A percentile compares a stretch with the other conserved stretches of the same genome.
phyloP scores from a whole-genome alignment of 2,797 vertebrate genomes.

The Leuciscus waleckii region DNA sequence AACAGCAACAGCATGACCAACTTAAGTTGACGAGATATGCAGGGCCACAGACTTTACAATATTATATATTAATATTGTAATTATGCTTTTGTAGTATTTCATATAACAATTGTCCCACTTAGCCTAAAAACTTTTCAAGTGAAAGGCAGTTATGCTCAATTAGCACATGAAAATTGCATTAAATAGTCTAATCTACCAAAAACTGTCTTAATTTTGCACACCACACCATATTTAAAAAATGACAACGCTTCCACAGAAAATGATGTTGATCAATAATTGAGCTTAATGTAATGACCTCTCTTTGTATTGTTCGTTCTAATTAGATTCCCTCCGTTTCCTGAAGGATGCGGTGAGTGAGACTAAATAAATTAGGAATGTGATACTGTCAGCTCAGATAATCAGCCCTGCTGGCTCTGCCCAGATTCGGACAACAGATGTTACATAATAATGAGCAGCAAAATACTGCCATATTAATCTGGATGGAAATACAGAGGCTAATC shows the following conservation, averaged over 20 bases:
- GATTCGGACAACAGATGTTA: background rate
- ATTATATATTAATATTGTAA: background rate
- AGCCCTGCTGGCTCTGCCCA: slow-evolving; percentile 12
- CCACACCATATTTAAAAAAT: background rate
- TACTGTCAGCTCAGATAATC: slow-evolving; percentile 38
- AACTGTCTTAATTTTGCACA: background rate
- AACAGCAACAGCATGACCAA: background rate
- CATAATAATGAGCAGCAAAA: background rate
- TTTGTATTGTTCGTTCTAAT: slow-evolving; percentile 12
- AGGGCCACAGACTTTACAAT: background rate
- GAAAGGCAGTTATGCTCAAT: background rate
- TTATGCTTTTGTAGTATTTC: background rate
- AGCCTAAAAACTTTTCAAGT: background rate
- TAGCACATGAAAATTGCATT: background rate
- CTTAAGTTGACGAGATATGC: too few species aligned
- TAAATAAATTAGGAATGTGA: slow-evolving; percentile 39
- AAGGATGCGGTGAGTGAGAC: slow-evolving; percentile 22
- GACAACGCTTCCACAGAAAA: background rate
- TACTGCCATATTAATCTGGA: background rate
- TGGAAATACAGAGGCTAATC: background rate
- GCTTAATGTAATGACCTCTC: slow-evolving; percentile 26
- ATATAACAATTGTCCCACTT: background rate
- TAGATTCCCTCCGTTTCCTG: slow-evolving; percentile 5
- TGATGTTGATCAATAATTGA: slow-evolving; percentile 30
- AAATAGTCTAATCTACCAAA: background rate